Percentiles rank a stretch among this genome's conserved stretches.
phyloP scores from a whole-genome alignment of 2,113 vertebrate genomes.

The Barnardius zonarius region DNA sequence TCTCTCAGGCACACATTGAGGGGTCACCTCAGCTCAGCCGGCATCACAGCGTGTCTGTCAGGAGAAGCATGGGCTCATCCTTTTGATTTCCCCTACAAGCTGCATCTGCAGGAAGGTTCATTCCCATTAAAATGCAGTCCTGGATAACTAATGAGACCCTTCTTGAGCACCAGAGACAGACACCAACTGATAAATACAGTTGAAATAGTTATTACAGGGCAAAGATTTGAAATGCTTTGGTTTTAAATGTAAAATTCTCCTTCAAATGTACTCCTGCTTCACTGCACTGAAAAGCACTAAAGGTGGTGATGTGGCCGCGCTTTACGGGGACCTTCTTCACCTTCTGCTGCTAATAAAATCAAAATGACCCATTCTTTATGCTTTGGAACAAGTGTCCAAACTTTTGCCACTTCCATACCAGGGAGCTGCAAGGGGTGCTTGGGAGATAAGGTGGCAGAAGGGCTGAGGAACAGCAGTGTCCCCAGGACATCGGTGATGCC shows the following conservation, averaged over 20 bases:
- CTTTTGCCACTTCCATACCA: accelerated
- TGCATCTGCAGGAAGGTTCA: neutral
- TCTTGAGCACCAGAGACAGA: accelerated
- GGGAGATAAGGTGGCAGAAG: neutral
- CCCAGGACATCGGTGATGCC: neutral
- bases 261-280: neutral
- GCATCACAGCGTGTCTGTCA: accelerated
- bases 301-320: accelerated
- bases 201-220: neutral
- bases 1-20: accelerated
- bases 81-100: neutral
- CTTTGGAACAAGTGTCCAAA: neutral
- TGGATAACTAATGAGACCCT: neutral
- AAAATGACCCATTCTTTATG: accelerated
- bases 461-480: neutral
- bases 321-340: neutral
- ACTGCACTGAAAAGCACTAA: accelerated
- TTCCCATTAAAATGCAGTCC: neutral
- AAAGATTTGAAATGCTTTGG: neutral
- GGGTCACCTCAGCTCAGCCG: neutral
- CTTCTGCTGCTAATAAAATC: neutral
- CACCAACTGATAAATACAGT: neutral
- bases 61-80: accelerated
- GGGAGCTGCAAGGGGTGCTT: neutral
- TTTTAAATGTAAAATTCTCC: neutral